These are phyloP conservation scores for Pentamera pediparva DNA, from an alignment of 53 echinoderm and acorn worm genomes.

Conservation along the genomic window DNA sequence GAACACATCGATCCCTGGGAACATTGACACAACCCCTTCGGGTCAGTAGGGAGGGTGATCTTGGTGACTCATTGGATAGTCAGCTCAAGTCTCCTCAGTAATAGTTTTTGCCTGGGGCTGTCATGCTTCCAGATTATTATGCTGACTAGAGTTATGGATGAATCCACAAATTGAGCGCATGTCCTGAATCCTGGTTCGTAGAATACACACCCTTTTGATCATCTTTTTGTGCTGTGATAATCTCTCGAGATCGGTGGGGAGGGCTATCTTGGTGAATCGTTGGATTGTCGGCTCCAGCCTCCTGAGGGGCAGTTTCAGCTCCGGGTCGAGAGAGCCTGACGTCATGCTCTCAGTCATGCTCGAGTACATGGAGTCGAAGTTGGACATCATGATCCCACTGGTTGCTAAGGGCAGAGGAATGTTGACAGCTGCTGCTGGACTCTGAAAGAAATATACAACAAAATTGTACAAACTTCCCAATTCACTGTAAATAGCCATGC, in stretches of 20 bases:
- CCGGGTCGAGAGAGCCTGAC: not conserved
- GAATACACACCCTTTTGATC: conserved; percentile 63
- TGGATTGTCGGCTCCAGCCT: conserved; percentile 85
- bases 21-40: no score
- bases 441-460: not conserved
- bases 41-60: no score
- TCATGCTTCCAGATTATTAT: no score
- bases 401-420: no score
- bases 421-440: not conserved
- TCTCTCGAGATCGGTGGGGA: conserved; percentile 82
- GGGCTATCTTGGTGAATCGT: conserved; percentile 82
- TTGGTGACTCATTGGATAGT: no score
- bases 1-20: no score
- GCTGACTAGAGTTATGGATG: no score
- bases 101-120: no score
- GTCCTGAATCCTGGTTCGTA: not conserved
- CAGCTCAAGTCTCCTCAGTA: no score
- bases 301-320: conserved; percentile 69
- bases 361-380: conserved; percentile 27
- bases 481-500: no score
- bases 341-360: conserved; percentile 37
- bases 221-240: conserved; percentile 73
- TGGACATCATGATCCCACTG: conserved; percentile 33
- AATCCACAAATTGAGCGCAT: not conserved
- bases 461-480: not conserved